Evolutionary conservation across 1,140 invertebrate genomes (phyloP).

Genomic region (Coboldia fuscipes): DNA sequence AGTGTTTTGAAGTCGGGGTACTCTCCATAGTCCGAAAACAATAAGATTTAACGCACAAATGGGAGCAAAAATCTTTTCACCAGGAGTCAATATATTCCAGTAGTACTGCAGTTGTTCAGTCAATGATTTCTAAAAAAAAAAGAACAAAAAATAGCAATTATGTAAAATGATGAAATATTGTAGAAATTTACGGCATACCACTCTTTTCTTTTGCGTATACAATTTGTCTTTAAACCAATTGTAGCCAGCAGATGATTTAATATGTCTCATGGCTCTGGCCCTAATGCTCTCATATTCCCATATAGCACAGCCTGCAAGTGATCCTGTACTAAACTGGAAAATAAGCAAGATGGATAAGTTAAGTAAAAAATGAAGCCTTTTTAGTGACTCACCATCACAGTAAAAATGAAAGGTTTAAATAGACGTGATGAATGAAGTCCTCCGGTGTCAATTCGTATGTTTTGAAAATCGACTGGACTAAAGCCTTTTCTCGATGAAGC

Average conservation of each 20-base stretch:
- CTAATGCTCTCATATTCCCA: slow-evolving; percentile 76
- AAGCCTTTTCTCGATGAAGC: no score
- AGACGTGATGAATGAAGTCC: slow-evolving; percentile 24
- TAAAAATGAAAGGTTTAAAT: slow-evolving; percentile 43
- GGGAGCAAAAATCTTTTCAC: slow-evolving; percentile 56
- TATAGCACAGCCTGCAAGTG: slow-evolving; percentile 52
- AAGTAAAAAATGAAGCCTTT: slow-evolving; percentile 1
- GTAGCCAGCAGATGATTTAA: slow-evolving; percentile 25
- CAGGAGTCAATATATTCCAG: slow-evolving; percentile 54
- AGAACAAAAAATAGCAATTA: slow-evolving; percentile 3
- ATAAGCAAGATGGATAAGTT: slow-evolving; percentile 6
- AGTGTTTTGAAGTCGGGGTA: slow-evolving; percentile 41
- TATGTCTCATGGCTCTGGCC: slow-evolving; percentile 30
- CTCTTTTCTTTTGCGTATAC: slow-evolving; percentile 20
- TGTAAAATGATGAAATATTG: no score
- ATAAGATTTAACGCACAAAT: slow-evolving; percentile 58
- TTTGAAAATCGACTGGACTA: no score
- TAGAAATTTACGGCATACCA: no score
- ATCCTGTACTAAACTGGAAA: slow-evolving; percentile 37
- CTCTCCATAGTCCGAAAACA: slow-evolving; percentile 66
- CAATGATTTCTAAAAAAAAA: slow-evolving; percentile 25
- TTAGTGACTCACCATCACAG: slow-evolving; percentile 34
- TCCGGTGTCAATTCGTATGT: no score
- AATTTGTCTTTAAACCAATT: slow-evolving; percentile 26
- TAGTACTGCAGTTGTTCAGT: no score